Conservation (phyloP, 2,113 vertebrate species). For the Chitala chitala region DNA sequence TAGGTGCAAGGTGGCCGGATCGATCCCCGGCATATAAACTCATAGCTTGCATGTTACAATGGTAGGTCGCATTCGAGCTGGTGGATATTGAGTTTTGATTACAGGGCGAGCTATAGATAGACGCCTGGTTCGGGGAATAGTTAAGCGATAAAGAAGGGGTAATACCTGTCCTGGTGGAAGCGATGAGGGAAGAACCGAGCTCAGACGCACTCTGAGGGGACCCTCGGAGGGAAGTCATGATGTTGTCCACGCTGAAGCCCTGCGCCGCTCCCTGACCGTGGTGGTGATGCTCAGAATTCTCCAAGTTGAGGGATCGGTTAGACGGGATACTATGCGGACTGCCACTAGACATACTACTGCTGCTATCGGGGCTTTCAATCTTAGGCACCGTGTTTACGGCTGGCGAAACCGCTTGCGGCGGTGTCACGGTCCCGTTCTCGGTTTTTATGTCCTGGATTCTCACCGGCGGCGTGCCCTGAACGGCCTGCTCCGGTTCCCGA, state of each 20-base stretch:
- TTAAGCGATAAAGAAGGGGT: constrained; percentile 76
- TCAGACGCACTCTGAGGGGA: constrained; percentile 77
- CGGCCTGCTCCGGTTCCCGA: constrained; percentile 61
- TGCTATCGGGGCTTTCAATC: constrained; percentile 87
- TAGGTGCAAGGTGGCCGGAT: constrained; percentile 64
- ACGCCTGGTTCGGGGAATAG: constrained; percentile 78
- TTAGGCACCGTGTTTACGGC: constrained; percentile 78
- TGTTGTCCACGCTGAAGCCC: constrained; percentile 94
- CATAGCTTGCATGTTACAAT: constrained; percentile 96
- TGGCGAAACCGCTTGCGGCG: constrained; percentile 80
- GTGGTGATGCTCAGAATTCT: constrained; percentile 66
- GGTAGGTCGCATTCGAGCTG: constrained; percentile 78
- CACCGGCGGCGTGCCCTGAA: constrained; percentile 69
- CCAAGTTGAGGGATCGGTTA: constrained; percentile 73
- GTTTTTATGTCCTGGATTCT: constrained; percentile 93
- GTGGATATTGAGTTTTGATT: constrained; percentile 73
- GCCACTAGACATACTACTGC: constrained; percentile 75
- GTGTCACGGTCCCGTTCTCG: constrained; percentile 82
- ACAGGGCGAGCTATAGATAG: constrained; percentile 79
- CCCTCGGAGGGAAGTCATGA: constrained; percentile 87
- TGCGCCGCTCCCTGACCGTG: constrained; percentile 63
- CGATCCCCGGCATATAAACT: constrained; percentile 83
- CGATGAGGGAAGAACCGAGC: constrained; percentile 63
- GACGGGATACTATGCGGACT: constrained; percentile 78
- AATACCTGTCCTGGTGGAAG: constrained; percentile 73